Conservation (phyloP, 2,888 invertebrate genomes). For the Eupithecia centaureata region DNA sequence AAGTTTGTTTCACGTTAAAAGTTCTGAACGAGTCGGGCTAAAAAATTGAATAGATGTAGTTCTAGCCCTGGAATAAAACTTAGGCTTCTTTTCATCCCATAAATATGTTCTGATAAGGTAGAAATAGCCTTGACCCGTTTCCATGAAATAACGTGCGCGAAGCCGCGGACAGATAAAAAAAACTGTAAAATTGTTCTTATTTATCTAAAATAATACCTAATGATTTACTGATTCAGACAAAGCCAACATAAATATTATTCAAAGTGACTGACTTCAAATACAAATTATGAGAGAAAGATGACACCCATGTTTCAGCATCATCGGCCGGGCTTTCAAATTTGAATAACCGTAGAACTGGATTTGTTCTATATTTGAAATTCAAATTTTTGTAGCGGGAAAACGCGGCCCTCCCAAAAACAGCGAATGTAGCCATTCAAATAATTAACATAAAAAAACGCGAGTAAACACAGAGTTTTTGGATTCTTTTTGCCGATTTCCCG, state of each 20-base stretch:
- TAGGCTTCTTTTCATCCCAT: too few relatives aligned
- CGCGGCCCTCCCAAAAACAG: slow-evolving; percentile 65
- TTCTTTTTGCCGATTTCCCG: slow-evolving; percentile 49
- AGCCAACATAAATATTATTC: slow-evolving; percentile 1
- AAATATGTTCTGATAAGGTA: too few relatives aligned
- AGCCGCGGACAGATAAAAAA: too few relatives aligned
- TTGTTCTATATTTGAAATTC: slow-evolving; percentile 75
- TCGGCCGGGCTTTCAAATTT: slow-evolving; percentile 74
- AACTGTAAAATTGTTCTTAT: not conserved
- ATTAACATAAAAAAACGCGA: slow-evolving; percentile 70
- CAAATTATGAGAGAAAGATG: slow-evolving; percentile 69
- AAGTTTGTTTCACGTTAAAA: too few relatives aligned
- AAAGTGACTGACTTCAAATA: slow-evolving; percentile 57
- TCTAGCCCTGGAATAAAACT: too few relatives aligned
- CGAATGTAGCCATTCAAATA: slow-evolving; percentile 72
- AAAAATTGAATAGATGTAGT: too few relatives aligned
- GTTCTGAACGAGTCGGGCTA: too few relatives aligned
- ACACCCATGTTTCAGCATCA: slow-evolving; percentile 73
- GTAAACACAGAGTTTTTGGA: slow-evolving; percentile 65
- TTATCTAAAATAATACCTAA: not conserved
- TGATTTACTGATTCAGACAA: not conserved
- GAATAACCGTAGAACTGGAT: slow-evolving; percentile 70
- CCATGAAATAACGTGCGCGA: too few relatives aligned
- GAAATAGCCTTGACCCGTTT: too few relatives aligned
- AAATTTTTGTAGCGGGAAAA: slow-evolving; percentile 70